Evolutionary conservation across 1,140 invertebrate species (phyloP).

Genomic region (Potamilus streckersoni): DNA sequence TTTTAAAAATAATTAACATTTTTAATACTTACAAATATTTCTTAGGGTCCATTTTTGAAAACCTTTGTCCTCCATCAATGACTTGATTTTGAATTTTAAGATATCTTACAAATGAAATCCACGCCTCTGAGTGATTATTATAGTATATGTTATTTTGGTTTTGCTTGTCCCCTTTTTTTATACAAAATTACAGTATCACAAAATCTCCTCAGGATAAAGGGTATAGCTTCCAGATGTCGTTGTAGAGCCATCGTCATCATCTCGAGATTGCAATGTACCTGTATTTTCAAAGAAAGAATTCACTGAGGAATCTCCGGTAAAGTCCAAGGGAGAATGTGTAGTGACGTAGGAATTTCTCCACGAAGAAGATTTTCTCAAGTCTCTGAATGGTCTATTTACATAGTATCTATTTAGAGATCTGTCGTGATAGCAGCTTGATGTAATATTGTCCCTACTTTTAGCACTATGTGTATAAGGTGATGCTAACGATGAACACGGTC

Average conservation of each 20-base stretch:
- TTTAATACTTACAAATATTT: too few species aligned
- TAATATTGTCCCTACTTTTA: conserved; percentile 7
- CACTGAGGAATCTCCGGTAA: conserved; percentile 19
- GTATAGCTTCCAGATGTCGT: conserved; percentile 32
- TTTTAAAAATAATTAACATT: too few species aligned
- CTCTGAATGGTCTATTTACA: conserved; percentile 7
- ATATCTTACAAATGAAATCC: too few species aligned
- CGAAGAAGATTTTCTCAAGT: conserved; percentile 13
- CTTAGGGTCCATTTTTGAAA: too few species aligned
- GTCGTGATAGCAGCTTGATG: conserved; percentile 16
- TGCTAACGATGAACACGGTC: conserved; percentile 19
- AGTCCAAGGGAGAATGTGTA: conserved; percentile 15
- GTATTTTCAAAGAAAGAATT: conserved; percentile 35
- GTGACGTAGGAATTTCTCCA: conserved; percentile 16
- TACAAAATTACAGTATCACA: not conserved
- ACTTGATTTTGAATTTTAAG: too few species aligned
- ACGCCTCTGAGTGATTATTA: too few species aligned
- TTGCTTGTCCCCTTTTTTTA: too few species aligned
- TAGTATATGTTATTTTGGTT: too few species aligned
- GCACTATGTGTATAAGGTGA: conserved; percentile 10
- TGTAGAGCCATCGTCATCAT: conserved; percentile 33
- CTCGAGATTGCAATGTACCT: conserved; percentile 5
- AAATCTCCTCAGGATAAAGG: conserved; percentile 25
- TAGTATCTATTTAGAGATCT: conserved; percentile 9
- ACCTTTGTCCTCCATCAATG: too few species aligned